Conservation (phyloP, 2,113 vertebrate genomes). For the Nipponia nippon region DNA sequence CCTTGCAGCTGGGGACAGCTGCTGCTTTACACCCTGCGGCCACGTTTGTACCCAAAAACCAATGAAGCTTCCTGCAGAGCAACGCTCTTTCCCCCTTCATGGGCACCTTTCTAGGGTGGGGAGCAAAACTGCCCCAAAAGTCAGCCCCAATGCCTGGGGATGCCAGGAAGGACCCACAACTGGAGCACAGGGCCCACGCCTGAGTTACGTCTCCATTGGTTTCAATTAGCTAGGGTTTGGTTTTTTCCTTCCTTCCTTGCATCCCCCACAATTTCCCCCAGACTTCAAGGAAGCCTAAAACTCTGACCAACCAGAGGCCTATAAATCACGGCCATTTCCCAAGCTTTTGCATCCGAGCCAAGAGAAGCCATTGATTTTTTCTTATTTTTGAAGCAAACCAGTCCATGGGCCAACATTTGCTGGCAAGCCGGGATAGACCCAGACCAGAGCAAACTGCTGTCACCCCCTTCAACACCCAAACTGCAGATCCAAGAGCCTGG, state of each 20-base stretch:
- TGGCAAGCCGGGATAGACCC: background rate
- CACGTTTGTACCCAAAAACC: background rate
- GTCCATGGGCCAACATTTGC: background rate
- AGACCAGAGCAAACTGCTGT: background rate
- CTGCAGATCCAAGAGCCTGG: background rate
- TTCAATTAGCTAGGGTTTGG: background rate
- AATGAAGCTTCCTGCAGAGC: background rate
- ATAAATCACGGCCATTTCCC: background rate
- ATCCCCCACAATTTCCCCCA: background rate
- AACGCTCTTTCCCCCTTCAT: background rate
- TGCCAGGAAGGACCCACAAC: background rate
- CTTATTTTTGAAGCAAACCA: background rate
- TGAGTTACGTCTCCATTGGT: fast-evolving
- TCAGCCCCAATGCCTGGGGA: background rate
- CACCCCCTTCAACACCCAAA: background rate
- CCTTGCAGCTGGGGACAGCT: background rate
- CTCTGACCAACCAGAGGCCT: background rate
- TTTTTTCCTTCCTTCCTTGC: background rate
- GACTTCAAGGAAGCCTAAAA: background rate
- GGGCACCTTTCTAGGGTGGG: background rate
- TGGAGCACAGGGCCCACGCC: background rate
- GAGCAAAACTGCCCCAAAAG: background rate
- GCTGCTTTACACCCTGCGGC: background rate
- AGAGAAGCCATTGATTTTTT: background rate
- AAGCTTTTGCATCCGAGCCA: background rate